Evolutionary conservation across 1,140 invertebrate species (phyloP).

Genomic region (Drosophila nasuta): DNA sequence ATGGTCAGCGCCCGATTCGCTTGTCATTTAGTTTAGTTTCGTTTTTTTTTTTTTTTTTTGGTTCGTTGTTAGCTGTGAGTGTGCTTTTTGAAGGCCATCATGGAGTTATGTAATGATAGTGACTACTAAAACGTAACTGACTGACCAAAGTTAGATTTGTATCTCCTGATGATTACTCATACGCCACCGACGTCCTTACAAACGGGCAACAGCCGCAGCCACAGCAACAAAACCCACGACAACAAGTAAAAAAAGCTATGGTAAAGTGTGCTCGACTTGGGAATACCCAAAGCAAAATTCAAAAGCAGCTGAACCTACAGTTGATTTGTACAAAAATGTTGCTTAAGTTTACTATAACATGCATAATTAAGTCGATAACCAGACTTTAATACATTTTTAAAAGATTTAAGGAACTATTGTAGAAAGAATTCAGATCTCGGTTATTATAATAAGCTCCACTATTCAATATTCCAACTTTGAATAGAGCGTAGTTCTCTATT

Average conservation of each 20-base stretch:
- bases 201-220: slow-evolving; percentile 19
- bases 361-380: too few relatives aligned
- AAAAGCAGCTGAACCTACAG: too few relatives aligned
- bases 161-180: slow-evolving; percentile 80
- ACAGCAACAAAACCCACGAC: slow-evolving; percentile 26
- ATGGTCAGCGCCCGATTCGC: slow-evolving; percentile 38
- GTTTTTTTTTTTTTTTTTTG: background rate
- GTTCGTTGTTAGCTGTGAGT: slow-evolving; percentile 10
- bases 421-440: too few relatives aligned
- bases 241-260: slow-evolving; percentile 4
- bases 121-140: slow-evolving; percentile 57
- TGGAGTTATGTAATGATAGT: slow-evolving; percentile 74
- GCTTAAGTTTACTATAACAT: too few relatives aligned
- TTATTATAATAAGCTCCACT: too few relatives aligned
- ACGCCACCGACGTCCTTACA: slow-evolving; percentile 61
- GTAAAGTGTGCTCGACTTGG: background rate
- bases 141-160: slow-evolving; percentile 80
- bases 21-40: slow-evolving; percentile 44
- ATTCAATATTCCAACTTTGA: too few relatives aligned
- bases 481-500: too few relatives aligned
- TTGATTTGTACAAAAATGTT: too few relatives aligned
- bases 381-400: too few relatives aligned
- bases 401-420: too few relatives aligned
- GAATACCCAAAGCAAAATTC: background rate
- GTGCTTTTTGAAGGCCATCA: slow-evolving; percentile 56